Conservation (phyloP, 2,888 invertebrate genomes). For the Dolichopus griseipennis region DNA sequence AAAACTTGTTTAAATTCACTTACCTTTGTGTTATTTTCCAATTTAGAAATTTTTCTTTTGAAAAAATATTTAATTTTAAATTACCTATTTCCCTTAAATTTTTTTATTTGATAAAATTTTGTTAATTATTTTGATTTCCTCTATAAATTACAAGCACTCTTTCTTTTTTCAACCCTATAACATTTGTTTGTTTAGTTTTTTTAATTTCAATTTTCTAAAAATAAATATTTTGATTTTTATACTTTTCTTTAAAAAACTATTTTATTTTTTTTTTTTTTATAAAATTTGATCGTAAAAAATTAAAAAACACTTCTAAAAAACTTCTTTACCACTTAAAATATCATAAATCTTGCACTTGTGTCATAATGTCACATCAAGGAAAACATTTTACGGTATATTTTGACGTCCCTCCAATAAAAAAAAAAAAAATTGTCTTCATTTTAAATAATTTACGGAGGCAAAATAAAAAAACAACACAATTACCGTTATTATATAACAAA, state of each 20-base stretch:
- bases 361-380: constrained; percentile 5
- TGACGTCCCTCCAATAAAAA: background rate
- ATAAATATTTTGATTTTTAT: background rate
- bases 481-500: background rate
- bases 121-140: background rate
- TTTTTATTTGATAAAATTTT: too few species aligned
- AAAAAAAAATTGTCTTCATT: background rate
- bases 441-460: background rate
- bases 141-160: background rate
- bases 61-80: too few species aligned
- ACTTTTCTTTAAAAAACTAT: too few species aligned
- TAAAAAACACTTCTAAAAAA: constrained; percentile 11
- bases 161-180: background rate
- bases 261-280: background rate
- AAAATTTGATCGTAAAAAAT: background rate
- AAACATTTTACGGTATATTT: background rate
- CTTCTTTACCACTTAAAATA: constrained; percentile 15
- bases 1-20: too few species aligned
- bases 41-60: too few species aligned
- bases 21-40: too few species aligned
- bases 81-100: too few species aligned
- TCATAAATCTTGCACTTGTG: constrained; percentile 18
- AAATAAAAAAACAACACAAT: background rate
- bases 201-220: background rate
- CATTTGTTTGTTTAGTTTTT: background rate